phyloP scores from a whole-genome alignment of 2,888 invertebrate species.

The Lasiommata megera region DNA sequence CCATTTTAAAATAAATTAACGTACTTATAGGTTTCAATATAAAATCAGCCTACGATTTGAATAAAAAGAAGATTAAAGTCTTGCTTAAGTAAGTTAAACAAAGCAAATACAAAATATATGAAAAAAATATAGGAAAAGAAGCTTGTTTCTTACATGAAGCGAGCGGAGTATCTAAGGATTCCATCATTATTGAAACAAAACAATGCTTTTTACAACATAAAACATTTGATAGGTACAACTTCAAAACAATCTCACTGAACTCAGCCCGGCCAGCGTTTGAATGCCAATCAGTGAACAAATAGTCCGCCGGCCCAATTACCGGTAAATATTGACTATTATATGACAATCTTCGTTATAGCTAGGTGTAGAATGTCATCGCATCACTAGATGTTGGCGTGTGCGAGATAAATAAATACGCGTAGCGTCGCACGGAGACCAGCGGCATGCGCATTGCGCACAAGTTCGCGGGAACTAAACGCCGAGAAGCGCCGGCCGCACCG shows the following conservation, averaged over 20 bases:
- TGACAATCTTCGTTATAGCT: constrained; percentile 41
- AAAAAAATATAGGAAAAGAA: neutral
- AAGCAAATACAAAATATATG: too few relatives aligned
- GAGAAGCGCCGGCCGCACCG: constrained; percentile 30
- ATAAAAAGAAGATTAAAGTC: too few relatives aligned
- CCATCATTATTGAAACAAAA: constrained; percentile 20
- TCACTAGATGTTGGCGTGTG: constrained; percentile 53
- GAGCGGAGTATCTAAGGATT: constrained; percentile 23
- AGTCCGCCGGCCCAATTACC: constrained; percentile 45
- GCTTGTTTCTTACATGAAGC: constrained; percentile 27
- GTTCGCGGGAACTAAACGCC: constrained; percentile 60
- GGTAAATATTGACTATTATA: constrained; percentile 51
- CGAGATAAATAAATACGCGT: constrained; percentile 44
- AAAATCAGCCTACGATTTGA: too few relatives aligned
- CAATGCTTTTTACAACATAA: constrained; percentile 1
- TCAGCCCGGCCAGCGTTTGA: constrained; percentile 13
- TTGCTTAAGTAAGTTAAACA: too few relatives aligned
- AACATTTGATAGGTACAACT: constrained; percentile 22
- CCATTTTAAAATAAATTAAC: too few relatives aligned
- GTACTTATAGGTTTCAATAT: too few relatives aligned
- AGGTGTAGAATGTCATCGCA: constrained; percentile 34
- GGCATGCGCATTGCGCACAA: constrained; percentile 48
- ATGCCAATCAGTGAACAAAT: constrained; percentile 37
- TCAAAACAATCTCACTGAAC: constrained; percentile 21
- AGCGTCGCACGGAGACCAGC: constrained; percentile 48